A percentile compares a stretch with the other conserved stretches of the same genome.
These are phyloP conservation scores for Pseudopleuronectes americanus DNA, from an alignment of 2,797 vertebrate species.

Conservation along the genomic window DNA sequence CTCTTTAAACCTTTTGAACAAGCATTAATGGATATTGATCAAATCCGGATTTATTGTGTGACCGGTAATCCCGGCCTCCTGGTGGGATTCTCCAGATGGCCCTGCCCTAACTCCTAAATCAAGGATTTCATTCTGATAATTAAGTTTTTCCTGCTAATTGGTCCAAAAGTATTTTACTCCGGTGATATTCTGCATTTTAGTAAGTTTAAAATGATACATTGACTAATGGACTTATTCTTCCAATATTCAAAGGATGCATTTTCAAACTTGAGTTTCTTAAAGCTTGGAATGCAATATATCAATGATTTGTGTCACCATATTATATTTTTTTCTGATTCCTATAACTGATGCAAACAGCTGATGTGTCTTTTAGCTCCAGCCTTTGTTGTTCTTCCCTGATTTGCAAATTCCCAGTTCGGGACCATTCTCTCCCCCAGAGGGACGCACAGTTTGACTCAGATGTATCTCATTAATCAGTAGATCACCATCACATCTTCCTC, in stretches of 20 bases:
- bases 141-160: conserved; percentile 16
- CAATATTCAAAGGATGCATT: not conserved
- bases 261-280: not conserved
- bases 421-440: conserved; percentile 37
- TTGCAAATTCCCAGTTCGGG: conserved; percentile 62
- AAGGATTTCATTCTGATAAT: conserved; percentile 47
- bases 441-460: conserved; percentile 44
- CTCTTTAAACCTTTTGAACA: conserved; percentile 19
- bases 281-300: no score
- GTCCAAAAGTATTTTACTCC: not conserved
- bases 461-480: conserved; percentile 54
- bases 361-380: conserved; percentile 16
- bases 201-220: not conserved
- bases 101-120: conserved; percentile 33
- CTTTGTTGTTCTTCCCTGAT: conserved; percentile 43
- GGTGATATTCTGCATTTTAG: not conserved
- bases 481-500: conserved; percentile 30
- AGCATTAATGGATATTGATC: conserved; percentile 63
- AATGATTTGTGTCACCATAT: not conserved
- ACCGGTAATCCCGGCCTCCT: conserved; percentile 64
- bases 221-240: not conserved
- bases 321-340: not conserved
- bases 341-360: not conserved
- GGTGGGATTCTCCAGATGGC: conserved; percentile 67
- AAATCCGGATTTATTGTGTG: conserved; percentile 64